A percentile compares a stretch with the other conserved stretches of the same genome.
Conservation (phyloP, 2,113 vertebrate species). For the Lycocorax pyrrhopterus region DNA sequence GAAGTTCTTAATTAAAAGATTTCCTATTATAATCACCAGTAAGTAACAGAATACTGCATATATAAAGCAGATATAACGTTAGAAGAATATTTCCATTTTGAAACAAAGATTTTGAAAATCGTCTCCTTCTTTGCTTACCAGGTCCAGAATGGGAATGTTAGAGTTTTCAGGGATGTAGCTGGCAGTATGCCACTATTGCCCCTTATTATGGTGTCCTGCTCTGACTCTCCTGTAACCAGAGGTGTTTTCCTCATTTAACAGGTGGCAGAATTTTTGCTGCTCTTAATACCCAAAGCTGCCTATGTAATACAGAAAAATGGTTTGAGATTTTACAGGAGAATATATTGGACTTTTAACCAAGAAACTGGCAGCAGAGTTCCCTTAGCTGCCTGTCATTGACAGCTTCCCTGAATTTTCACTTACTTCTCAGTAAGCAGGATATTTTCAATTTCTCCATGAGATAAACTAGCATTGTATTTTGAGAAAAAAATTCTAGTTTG, state of each 20-base stretch:
- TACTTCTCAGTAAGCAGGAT: neutral
- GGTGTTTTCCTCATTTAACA: neutral
- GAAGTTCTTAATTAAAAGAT: conserved; percentile 66
- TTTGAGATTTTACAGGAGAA: neutral
- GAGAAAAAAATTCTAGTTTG: neutral
- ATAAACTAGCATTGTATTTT: neutral
- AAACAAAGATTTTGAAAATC: conserved; percentile 56
- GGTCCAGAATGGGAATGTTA: neutral
- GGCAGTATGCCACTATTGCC: neutral
- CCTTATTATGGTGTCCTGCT: neutral
- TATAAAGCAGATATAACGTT: conserved; percentile 20
- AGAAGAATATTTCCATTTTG: conserved; percentile 55
- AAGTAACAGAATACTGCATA: conserved; percentile 35
- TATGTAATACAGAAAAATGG: neutral
- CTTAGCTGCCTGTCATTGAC: neutral
- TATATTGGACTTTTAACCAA: neutral
- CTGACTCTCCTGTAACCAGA: neutral
- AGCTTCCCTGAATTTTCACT: neutral
- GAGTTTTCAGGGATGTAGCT: neutral
- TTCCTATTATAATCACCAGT: conserved; percentile 44
- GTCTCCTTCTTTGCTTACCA: conserved; percentile 10
- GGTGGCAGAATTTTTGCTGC: neutral
- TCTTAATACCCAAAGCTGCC: conserved; percentile 29
- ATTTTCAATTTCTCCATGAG: neutral
- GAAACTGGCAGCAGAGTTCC: neutral